Base-by-base conservation (phyloP, 2,888 invertebrate species). In the Himalopsyche kuldschensis region DNA sequence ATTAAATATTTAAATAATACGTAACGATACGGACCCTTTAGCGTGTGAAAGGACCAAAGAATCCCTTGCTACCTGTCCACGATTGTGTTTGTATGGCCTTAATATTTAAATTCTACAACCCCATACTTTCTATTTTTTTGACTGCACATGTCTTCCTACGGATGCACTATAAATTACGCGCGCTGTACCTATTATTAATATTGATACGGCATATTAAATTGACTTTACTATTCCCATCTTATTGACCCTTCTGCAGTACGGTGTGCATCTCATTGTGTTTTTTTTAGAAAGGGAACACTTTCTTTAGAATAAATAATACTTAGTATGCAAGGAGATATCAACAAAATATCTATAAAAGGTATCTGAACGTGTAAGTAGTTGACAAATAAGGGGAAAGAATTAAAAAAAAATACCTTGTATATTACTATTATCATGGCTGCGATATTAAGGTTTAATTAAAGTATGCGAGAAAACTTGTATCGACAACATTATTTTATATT, bases 71-170 rank as follows among this genome's bases (percentile, higher is more conserved):
- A 84, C 84, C 84, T 84, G 84, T 79, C 11, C 31, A 76, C 69
- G 78, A 79, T 83, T 80, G 35, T 86, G 83, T 86, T 86, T 84
- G 80, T 80, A 75, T 84, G 86, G 84, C 86, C 86, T 79, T 84
- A 83, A 86, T 86, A 84, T 83, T 77, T 77, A 82, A 80, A 81
- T 75, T 79, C 27, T 75, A 78, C 80, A 46, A 47, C 69, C 76
- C 31, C 75, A 78, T 20, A 77, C 78, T 84, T 78, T 84, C 78
- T 80, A 82, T 48, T 75, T 46, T 31, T 55, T 27, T 77, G 78
- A 75, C 69, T 77, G 82, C 82, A 84, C 82, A 82, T 84, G 82
- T 80, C 81, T 75, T 81, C 76, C 63, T 78, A 78, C 32, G 35
- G 35, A 76, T 77, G 32, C 55, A 79, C 32, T n/a, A 15, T 15